Evolutionary conservation across 2,888 invertebrate genomes (phyloP), one percentile per base, ranked within the genome.

Genomic region (Lagria hirta): DNA sequence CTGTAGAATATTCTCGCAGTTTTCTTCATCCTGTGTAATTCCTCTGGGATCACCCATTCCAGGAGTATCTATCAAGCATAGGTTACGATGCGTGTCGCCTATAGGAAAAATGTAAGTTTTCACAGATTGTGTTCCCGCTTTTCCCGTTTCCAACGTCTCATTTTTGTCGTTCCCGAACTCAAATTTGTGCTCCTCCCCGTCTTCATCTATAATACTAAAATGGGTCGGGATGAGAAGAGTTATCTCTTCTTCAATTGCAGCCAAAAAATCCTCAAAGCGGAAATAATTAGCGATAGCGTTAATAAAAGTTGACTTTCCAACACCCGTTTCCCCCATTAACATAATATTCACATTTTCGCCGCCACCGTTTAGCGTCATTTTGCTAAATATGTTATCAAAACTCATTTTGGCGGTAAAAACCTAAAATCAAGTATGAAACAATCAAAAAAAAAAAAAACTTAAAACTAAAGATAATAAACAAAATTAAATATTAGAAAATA

Each of bases 51-150:
- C 60, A 3, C 55, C 56, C 33, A 64, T 58, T 8, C 62, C 63
- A 4, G 65, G 64, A 1, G 65, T 62, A 44, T 64, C 64, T 10
- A 62, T 66, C 14, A 65, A 29, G 2, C 64, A 60, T 17, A 66
- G 47, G 32, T 49, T 51, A 26, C 48, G 35, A 29, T 49, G 33
- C 1, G 41, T 47, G n/a, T 29, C 47, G 4, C 45, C 43, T 3
- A 54, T 38, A n/a, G 51, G 51, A 38, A 57, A 57, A 2, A 57
- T 49, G 35, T 57, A 57, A 4, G 51, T 46, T 35, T 55, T 47
- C 4, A 57, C 49, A 24, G 46, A 46, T 45, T 57, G 54, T 15
- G 54, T 55, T 6, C 45, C 50, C 4, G 54, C 52, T n/a, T 23
- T 42, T n/a, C 54, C 54, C n/a, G 43, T 35, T 47, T 55, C 38